Percentiles rank a stretch among this genome's conserved stretches.
These are phyloP conservation scores for Linurgus olivaceus DNA, from an alignment of 2,797 vertebrate species.

Conservation along the genomic window DNA sequence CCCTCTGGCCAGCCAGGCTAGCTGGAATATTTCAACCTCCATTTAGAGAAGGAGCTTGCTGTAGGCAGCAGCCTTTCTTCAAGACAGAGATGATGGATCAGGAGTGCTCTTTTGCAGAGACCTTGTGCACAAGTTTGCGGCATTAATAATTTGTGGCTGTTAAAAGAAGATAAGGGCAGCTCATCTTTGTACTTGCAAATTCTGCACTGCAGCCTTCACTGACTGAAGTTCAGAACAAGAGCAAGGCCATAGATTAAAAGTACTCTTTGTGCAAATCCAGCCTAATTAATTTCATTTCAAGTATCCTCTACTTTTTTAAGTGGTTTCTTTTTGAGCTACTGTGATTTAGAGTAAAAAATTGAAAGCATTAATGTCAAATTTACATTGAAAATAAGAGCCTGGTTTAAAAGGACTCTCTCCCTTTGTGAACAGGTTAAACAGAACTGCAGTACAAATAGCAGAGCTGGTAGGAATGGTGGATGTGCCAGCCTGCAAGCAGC, in stretches of 20 bases:
- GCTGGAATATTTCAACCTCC: background rate
- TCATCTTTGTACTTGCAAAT: background rate
- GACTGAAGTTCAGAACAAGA: background rate
- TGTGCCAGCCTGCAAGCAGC: background rate
- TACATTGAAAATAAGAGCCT: background rate
- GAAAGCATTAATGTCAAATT: background rate
- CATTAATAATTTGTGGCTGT: conserved; percentile 6
- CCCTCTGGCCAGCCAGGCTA: background rate
- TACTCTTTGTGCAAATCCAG: background rate
- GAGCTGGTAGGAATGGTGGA: background rate
- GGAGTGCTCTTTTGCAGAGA: background rate
- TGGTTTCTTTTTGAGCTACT: background rate
- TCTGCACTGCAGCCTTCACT: background rate
- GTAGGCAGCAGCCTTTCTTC: background rate
- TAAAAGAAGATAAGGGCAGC: background rate
- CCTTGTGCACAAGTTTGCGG: background rate
- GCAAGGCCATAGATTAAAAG: background rate
- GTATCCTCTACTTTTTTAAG: background rate
- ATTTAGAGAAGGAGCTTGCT: background rate
- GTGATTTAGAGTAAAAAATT: background rate
- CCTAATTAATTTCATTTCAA: background rate
- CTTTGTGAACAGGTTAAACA: background rate
- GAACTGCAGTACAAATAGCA: background rate
- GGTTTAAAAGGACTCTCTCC: background rate
- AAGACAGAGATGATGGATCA: background rate